Evolutionary conservation across 2,888 invertebrate species (phyloP).

Genomic region (Drosophila mayaguana): DNA sequence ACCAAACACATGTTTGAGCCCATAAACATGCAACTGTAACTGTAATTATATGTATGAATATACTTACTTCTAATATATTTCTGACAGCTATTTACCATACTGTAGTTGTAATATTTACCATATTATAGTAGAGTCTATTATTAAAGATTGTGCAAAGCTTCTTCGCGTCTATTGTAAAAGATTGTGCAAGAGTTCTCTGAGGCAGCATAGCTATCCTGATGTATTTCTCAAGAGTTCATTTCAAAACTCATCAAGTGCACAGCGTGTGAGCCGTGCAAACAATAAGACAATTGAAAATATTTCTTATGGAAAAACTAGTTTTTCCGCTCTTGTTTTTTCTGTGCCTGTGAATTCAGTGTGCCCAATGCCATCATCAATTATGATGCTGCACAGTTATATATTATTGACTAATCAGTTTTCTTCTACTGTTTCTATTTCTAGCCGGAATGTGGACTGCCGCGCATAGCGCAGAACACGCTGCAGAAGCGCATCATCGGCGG

Average conservation of each 20-base stretch:
- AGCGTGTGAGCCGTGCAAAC: conserved; percentile 25
- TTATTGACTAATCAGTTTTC: conserved; percentile 29
- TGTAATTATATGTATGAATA: not conserved
- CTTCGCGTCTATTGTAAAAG: not conserved
- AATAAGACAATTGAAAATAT: conserved; percentile 41
- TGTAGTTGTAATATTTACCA: not conserved
- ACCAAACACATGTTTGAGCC: no score
- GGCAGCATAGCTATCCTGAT: conserved; percentile 1
- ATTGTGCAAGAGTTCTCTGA: conserved; percentile 28
- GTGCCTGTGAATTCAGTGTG: conserved; percentile 18
- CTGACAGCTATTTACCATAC: not conserved
- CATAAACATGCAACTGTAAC: not conserved
- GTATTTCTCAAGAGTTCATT: conserved; percentile 15
- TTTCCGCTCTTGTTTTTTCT: conserved; percentile 11
- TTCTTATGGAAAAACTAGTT: conserved; percentile 37
- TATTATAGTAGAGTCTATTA: not conserved
- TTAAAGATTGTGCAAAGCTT: conserved; percentile 4
- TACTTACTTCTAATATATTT: not conserved
- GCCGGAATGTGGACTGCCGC: conserved; percentile 89
- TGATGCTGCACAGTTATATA: conserved; percentile 25
- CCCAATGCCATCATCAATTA: conserved; percentile 44
- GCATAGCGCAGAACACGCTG: conserved; percentile 86
- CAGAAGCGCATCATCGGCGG: conserved; percentile 94
- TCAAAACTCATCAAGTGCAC: conserved; percentile 27
- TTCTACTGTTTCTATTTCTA: conserved; percentile 61